Evolutionary conservation across 2,797 vertebrate species (phyloP).

Genomic region (Perodicticus potto): DNA sequence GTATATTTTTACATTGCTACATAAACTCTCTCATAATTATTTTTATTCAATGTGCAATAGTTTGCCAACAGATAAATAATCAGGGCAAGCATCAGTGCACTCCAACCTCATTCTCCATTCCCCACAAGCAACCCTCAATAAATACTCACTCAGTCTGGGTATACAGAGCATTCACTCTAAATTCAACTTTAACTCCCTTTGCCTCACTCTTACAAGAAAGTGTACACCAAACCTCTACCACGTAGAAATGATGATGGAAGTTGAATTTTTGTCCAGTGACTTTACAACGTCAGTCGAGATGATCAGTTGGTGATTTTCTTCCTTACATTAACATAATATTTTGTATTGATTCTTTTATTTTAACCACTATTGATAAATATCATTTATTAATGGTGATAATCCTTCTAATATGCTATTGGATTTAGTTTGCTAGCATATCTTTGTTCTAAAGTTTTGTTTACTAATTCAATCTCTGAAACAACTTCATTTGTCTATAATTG

Average conservation of each 20-base stretch:
- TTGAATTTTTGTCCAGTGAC: not conserved
- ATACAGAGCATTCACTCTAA: not conserved
- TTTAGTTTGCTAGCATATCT: not conserved
- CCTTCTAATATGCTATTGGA: not conserved
- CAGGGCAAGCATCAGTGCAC: not conserved
- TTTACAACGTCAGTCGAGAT: not conserved
- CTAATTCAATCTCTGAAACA: not conserved
- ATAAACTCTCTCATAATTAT: slow-evolving; percentile 28
- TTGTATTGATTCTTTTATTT: not conserved
- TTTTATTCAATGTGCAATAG: not conserved
- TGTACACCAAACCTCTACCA: not conserved
- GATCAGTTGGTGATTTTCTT: not conserved
- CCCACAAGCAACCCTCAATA: not conserved
- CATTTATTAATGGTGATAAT: not conserved
- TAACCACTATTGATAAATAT: not conserved
- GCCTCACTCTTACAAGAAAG: not conserved
- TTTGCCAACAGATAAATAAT: not conserved
- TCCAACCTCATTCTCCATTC: not conserved
- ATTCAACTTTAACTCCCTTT: not conserved
- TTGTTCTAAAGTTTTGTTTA: not conserved
- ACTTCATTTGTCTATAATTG: not conserved
- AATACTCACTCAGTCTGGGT: not conserved
- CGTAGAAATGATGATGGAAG: not conserved
- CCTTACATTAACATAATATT: not conserved
- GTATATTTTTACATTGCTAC: not conserved